These are phyloP conservation scores for Panagrolaimus sp. DNA, from an alignment of 1,140 invertebrate species.

Conservation along the genomic window DNA sequence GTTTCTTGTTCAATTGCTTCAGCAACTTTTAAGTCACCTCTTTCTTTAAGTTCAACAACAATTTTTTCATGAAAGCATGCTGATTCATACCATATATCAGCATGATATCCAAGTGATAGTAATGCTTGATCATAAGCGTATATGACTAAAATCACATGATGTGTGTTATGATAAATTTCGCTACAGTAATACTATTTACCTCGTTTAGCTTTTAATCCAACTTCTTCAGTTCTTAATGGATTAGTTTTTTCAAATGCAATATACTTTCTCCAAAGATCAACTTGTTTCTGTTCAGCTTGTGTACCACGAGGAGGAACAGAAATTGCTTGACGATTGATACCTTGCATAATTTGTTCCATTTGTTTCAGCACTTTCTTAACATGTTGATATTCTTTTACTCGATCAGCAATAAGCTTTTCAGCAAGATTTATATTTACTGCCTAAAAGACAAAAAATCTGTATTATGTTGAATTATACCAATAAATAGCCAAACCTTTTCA, in stretches of 20 bases:
- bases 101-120: constrained; percentile 89
- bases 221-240: constrained; percentile 89
- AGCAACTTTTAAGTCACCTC: constrained; percentile 67
- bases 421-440: constrained; percentile 93
- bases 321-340: constrained; percentile 78
- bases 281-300: constrained; percentile 74
- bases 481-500: constrained; percentile 62
- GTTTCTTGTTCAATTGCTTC: constrained; percentile 18
- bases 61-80: constrained; percentile 90
- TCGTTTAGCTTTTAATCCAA: constrained; percentile 79
- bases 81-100: constrained; percentile 97
- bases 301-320: constrained; percentile 81
- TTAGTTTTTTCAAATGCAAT: constrained; percentile 95
- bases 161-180: not conserved
- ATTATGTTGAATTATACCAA: not conserved
- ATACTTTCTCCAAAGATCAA: constrained; percentile 97
- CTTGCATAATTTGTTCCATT: constrained; percentile 85
- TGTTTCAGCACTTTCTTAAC: constrained; percentile 79
- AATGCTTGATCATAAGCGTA: constrained; percentile 97
- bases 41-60: constrained; percentile 82
- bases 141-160: constrained; percentile 77
- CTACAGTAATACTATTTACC: too few relatives aligned
- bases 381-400: constrained; percentile 93
- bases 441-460: constrained; percentile 67
- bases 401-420: constrained; percentile 83